phyloP scores from a whole-genome alignment of 1,140 invertebrate genomes.

The Heliconius congener region DNA sequence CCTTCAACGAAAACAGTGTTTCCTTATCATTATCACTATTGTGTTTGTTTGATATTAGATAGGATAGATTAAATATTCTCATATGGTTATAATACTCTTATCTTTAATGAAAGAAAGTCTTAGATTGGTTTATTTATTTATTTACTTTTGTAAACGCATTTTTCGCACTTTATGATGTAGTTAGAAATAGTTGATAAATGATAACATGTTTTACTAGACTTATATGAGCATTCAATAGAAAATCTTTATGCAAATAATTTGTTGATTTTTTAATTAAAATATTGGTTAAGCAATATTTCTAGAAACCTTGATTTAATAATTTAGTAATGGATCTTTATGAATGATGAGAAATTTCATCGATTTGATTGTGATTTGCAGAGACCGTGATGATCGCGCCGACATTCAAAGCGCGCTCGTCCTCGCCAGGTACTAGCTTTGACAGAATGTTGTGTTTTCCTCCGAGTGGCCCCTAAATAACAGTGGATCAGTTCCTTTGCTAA shows the following conservation, averaged over 20 bases:
- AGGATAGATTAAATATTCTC: slow-evolving; percentile 7
- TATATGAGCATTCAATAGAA: not conserved
- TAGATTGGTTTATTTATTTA: not conserved
- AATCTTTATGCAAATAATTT: not conserved
- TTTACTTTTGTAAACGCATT: not conserved
- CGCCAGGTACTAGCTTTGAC: slow-evolving; percentile 84
- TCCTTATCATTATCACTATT: slow-evolving; percentile 48
- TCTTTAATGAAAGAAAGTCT: not conserved
- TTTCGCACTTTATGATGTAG: not conserved
- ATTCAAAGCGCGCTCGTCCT: slow-evolving; percentile 88
- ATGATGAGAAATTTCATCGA: slow-evolving; percentile 33
- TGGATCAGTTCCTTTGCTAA: slow-evolving; percentile 37
- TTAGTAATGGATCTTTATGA: slow-evolving; percentile 6
- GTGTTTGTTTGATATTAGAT: slow-evolving; percentile 24
- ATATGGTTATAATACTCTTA: not conserved
- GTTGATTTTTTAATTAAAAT: not conserved
- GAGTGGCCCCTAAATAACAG: slow-evolving; percentile 33
- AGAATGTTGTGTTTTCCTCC: slow-evolving; percentile 42
- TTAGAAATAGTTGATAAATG: no score
- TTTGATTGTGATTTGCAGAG: slow-evolving; percentile 83
- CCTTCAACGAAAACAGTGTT: slow-evolving; percentile 54
- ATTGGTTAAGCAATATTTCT: not conserved
- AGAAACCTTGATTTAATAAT: not conserved
- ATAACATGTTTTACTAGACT: no score
- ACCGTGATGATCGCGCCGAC: slow-evolving; percentile 87